Conservation (phyloP, 2,113 vertebrate genomes). For the Bostrychus sinensis region DNA sequence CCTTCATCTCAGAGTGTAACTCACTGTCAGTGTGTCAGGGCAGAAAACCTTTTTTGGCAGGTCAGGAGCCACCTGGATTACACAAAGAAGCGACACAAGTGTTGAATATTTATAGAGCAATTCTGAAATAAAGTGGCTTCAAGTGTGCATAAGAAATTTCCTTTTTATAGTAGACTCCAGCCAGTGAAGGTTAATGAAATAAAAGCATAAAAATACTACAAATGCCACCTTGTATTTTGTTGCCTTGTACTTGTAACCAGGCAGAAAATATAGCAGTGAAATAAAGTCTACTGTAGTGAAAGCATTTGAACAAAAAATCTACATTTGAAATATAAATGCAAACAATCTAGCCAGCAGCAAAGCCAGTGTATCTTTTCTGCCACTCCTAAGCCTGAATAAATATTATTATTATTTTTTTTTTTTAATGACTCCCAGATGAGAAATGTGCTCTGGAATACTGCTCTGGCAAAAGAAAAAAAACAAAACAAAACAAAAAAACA, state of each 20-base stretch:
- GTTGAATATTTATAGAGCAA: constrained; percentile 8
- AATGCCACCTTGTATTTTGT: background rate
- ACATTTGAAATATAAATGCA: too few species aligned
- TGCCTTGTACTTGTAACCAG: background rate
- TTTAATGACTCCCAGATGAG: too few species aligned
- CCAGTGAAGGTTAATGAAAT: constrained; percentile 2
- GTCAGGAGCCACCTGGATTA: constrained; percentile 18
- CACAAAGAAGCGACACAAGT: background rate
- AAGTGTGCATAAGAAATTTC: background rate
- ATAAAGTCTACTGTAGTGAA: too few species aligned
- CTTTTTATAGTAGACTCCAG: background rate
- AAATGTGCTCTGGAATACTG: too few species aligned
- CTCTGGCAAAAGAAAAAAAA: too few species aligned
- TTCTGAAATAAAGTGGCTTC: background rate
- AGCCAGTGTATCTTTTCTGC: too few species aligned
- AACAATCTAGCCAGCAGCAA: too few species aligned
- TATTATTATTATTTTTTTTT: too few species aligned
- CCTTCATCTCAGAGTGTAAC: constrained; percentile 40
- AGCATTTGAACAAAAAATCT: too few species aligned
- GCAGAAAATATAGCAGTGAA: too few species aligned
- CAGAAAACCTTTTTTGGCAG: constrained; percentile 20
- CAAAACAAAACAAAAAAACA: too few species aligned
- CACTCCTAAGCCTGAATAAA: too few species aligned
- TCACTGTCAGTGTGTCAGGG: constrained; percentile 55
- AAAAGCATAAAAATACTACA: constrained; percentile 3